Evolutionary conservation across 2,888 invertebrate species (phyloP), one percentile per base, ranked within the genome.

Genomic region (Polietes domitor): DNA sequence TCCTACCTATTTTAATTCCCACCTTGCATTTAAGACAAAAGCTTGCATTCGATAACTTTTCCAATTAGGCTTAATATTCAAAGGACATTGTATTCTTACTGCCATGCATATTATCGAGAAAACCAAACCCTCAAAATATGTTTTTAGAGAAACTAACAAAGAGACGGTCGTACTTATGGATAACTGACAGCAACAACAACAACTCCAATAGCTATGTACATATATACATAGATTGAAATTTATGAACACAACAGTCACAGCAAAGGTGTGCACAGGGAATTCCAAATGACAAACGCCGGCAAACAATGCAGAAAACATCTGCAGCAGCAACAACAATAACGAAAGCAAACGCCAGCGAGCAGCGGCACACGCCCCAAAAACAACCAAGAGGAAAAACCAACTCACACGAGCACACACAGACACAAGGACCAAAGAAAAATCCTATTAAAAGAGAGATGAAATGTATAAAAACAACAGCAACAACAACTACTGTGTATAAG

Each of bases 301-400:
- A 83, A 70, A 19, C 19, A 61, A 6, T 5, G 61, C 28, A 61
- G 12, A 37, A 63, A 76, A 81, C 43, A 80, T 63, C 68, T 26
- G 21, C 21, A n/a, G 28, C 37, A 72, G 28, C 12, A 28, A 17
- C 26, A 47, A 26, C 37, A 78, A 47, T 19, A 70, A 9, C 43
- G n/a, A 37, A 21, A 75, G 76, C 15, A 43, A n/a, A 55, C 43
- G 32, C 19, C 50, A 21, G 63, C 53, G 47, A 17, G 12, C 26
- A 55, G 58, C 73, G 78, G 77, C 77, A 83, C 77, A 83, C 83
- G 83, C 83, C 80, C 80, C 83, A 83, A 77, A 83, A 83, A 53
- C 28, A 55, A 28, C 53, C 58, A 50, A 47, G n/a, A 12, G 47
- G 47, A 47, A 47, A 47, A 47, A 47, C 47, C 47, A 47, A 15